Base-by-base conservation (phyloP, 2,113 vertebrate species). In the Rana temporaria region DNA sequence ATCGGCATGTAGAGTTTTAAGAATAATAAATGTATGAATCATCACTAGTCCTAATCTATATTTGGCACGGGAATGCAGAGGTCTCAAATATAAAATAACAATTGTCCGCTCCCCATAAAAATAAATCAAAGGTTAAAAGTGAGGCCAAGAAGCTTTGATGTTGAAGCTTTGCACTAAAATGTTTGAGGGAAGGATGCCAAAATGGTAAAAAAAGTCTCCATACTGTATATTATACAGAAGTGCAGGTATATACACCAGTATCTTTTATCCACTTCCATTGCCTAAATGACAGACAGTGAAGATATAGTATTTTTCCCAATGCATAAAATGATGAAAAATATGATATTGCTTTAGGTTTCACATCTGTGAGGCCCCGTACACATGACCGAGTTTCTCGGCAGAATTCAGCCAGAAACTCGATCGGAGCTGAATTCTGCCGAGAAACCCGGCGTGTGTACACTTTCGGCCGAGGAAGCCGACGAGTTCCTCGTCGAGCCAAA, bases 121-220 rank as follows among this genome's bases (percentile, higher is more conserved):
- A 48, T 64, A 77, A 77, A 77, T 77, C 59, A 77, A 42, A 77
- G 74, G 60, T 63, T 77, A 77, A 64, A 64, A 64, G 57, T 34
- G 59, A 77, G 15, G 74, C 48, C 32, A 77, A 48, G 34, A 56
- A 30, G 48, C 52, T 72, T 70, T 30, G 53, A 57, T 72, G 70
- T 72, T 19, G 69, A 72, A 22, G 20, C 32, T 72, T 72, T n/a
- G 26, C 17, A 57, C 53, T 72, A 57, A 72, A 72, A 72, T 72
- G 70, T 22, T 72, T 72, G 17, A 72, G 70, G 70, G 70, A 72
- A 72, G 70, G 20, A 19, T 57, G 70, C 70, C 70, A 72, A 72
- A 56, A 57, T 56, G 24, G 26, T 30, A 57, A 57, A 5, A 5
- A 72, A 1, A 48, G 0, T 12, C 12, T 3, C 26, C 26, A 30